Evolutionary conservation across 2,113 vertebrate genomes (phyloP).

Genomic region (Orycteropus afer): DNA sequence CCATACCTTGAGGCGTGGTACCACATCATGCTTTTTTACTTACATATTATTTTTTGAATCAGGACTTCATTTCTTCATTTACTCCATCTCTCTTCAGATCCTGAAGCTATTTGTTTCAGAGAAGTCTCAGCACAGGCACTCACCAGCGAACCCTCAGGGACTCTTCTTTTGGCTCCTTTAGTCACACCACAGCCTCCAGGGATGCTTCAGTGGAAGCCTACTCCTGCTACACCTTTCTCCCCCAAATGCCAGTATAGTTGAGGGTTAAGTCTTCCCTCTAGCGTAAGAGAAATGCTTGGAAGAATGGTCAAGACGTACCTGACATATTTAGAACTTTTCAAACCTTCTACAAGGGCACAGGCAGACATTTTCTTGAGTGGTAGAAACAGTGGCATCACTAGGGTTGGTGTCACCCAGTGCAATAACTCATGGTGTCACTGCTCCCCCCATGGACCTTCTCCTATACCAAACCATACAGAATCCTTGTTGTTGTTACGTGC

Average conservation of each 20-base stretch:
- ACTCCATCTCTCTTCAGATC: not conserved
- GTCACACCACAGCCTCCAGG: not conserved
- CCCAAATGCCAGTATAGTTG: not conserved
- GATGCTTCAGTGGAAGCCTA: not conserved
- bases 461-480: too few relatives aligned
- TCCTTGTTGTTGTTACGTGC: too few relatives aligned
- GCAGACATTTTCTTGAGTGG: slow-evolving; percentile 28
- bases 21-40: not conserved
- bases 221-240: not conserved
- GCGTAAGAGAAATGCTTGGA: not conserved
- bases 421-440: too few relatives aligned
- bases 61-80: not conserved
- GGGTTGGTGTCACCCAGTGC: too few relatives aligned
- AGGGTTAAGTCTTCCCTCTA: not conserved
- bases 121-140: not conserved
- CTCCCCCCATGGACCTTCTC: too few relatives aligned
- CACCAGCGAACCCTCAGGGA: not conserved
- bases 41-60: not conserved
- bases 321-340: slow-evolving; percentile 23
- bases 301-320: not conserved
- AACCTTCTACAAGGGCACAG: not conserved
- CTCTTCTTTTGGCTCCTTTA: not conserved
- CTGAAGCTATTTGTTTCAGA: not conserved
- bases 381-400: not conserved
- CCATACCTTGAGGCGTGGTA: not conserved